phyloP scores from a whole-genome alignment of 2,888 invertebrate species.

The Diarsia rubi region DNA sequence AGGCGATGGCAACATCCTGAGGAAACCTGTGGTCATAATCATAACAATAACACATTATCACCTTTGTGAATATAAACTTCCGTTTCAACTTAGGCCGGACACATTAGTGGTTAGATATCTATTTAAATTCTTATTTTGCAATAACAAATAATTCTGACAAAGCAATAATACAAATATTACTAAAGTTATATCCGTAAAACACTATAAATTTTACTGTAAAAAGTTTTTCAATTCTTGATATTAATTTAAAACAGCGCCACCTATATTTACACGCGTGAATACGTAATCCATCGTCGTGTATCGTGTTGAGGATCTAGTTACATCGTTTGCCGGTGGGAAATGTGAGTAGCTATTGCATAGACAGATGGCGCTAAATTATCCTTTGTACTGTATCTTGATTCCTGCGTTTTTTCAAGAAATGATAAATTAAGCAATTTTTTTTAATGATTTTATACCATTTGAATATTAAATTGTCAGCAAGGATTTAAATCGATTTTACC shows the following conservation, averaged over 20 bases:
- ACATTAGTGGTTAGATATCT: background rate
- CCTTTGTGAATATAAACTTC: background rate
- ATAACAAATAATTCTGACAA: background rate
- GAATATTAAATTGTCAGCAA: background rate
- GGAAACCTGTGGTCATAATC: constrained; percentile 5
- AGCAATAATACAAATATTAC: background rate
- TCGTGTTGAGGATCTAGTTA: constrained; percentile 47
- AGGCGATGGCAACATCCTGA: constrained; percentile 27
- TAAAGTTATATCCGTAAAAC: background rate
- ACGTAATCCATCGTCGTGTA: constrained; percentile 23
- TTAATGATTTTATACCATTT: fast-evolving
- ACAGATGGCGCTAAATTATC: constrained; percentile 70
- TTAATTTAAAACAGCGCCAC: constrained; percentile 63
- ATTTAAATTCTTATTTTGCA: background rate
- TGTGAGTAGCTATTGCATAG: constrained; percentile 40
- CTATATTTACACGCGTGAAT: constrained; percentile 54
- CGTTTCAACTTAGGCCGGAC: background rate
- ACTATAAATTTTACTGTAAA: no score
- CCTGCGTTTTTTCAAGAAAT: no score
- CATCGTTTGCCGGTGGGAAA: constrained; percentile 30
- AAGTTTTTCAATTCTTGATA: background rate
- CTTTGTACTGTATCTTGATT: background rate
- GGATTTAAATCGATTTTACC: background rate
- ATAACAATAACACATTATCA: background rate
- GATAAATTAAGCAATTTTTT: fast-evolving